Base-by-base conservation (phyloP, 2,797 vertebrate species). In the Gambelia wislizenii region DNA sequence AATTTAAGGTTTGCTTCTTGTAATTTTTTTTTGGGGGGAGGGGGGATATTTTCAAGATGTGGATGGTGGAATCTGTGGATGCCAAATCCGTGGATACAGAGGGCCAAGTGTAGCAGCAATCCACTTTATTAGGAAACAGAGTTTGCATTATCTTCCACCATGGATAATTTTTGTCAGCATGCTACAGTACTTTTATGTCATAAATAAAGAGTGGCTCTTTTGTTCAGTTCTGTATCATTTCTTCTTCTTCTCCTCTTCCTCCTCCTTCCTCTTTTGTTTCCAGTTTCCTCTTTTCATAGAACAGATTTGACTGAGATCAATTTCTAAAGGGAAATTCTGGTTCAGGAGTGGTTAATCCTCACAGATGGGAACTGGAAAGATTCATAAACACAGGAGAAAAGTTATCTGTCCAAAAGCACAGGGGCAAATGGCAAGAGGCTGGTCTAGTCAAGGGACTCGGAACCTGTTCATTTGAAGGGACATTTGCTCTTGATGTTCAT, bases 201-300 rank as follows among this genome's bases (percentile, higher is more conserved):
- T 42, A 75, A 80, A 89, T 80, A 75, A 67, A 42, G 36, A 52
- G 36, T 30, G 54, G 61, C 20, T 25, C 3, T 61, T 27, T 81
- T 81, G 54, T 49, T 56, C 49, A 10, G 12, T 82, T 49, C 59
- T 75, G 33, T 49, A 10, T 72, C 20, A 36, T 69, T 83, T 77
- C 44, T 54, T 61, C 44, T 74, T 86, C 61, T 6, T 30, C 61
- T 25, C 2, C 22, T 6, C 30, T 20, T 1, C 20, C 10, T 33
- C 4, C 64, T 12, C 16, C 54, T 30, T 30, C 8, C 10, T 33
- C 33, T 74, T 39, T 75, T 52, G 2, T 42, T 83, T 67, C 79
- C 56, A 30, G 64, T 27, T 89, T 86, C 56, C 44, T 84, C 52
- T 44, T 89, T 89, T 59, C 52, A 42, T 67, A 33, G 52, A 81